Evolutionary conservation across 2,113 vertebrate genomes (phyloP), one percentile per base, ranked within the genome.

Genomic region (Aleadryas rufinucha): DNA sequence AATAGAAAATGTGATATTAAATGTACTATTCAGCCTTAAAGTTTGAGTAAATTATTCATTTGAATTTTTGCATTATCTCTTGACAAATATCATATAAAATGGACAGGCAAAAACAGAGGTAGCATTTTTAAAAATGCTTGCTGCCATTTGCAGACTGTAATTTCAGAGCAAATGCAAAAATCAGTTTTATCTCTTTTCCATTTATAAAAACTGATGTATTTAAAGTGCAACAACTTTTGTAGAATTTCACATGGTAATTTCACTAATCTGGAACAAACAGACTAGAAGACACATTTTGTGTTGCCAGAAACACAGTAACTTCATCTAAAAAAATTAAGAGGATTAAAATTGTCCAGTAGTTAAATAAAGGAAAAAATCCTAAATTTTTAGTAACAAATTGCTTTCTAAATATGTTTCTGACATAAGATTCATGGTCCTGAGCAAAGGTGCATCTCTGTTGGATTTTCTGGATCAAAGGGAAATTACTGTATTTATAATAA

Each of bases 141-240:
- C 85, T 68, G 37, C 72, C 82, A 60, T 83, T 94, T 92, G 53
- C 53, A 89, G 56, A 78, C 61, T 79, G 41, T 68, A 27, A 54
- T 82, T 64, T 65, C 26, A 70, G 50, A 95, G 44, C 72, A 84
- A 85, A 93, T 83, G 53, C 52, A 96, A 61, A 71, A 68, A 49
- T 16, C 22, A 79, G 41, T 91, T 86, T 80, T 72, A 71, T 74
- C 79, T 90, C 83, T 89, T 90, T 31, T 84, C 57, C 54, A 74
- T 85, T 94, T 96, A 71, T 2, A 30, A 97, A 97, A 70, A 2
- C 35, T n/a, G 49, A 76, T 31, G 30, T 74, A 90, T 82, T 96
- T 91, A 61, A 93, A 96, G 71, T 84, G 54, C 59, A 95, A 69
- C 95, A 93, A 95, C 66, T 95, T 95, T 31, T 85, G n/a, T 59